Conservation (phyloP, 2,797 vertebrate species). For the Enteromius fasciolatus region DNA sequence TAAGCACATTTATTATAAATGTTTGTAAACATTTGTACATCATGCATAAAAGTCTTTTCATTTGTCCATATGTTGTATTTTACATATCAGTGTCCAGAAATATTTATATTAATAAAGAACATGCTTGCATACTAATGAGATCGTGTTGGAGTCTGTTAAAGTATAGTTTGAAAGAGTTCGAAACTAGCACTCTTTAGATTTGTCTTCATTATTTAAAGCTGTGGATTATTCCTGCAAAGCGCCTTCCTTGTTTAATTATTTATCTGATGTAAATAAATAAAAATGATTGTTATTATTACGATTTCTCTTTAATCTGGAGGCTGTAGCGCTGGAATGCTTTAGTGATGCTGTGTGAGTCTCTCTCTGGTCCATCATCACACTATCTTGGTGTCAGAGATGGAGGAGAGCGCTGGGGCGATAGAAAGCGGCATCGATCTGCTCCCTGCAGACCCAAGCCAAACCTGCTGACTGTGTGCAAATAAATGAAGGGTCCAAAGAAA, state of each 20-base stretch:
- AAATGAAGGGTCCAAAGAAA: conserved; percentile 59
- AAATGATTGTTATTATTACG: not conserved
- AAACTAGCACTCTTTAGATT: not conserved
- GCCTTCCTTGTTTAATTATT: conserved; percentile 13
- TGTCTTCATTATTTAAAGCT: conserved; percentile 17
- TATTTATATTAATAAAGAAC: not conserved
- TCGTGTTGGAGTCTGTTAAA: not conserved
- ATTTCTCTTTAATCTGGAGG: conserved; percentile 7
- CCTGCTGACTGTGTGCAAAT: conserved; percentile 75
- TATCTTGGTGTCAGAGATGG: conserved; percentile 73
- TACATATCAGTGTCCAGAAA: not conserved
- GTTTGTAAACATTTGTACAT: not conserved
- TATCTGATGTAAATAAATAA: conserved; percentile 24
- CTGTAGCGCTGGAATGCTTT: not conserved
- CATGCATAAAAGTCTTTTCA: not conserved
- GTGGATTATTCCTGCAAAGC: not conserved
- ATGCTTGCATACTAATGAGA: not conserved
- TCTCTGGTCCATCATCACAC: conserved; percentile 62
- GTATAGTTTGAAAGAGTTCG: not conserved
- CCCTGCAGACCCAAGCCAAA: conserved; percentile 69
- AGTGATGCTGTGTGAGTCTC: not conserved
- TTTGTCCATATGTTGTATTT: not conserved
- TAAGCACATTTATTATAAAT: not conserved
- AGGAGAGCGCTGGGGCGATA: conserved; percentile 69
- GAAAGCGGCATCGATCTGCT: conserved; percentile 77